A percentile compares a stretch with the other conserved stretches of the same genome.
phyloP scores from a whole-genome alignment of 2,888 invertebrate genomes.

The Gortyna flavago region DNA sequence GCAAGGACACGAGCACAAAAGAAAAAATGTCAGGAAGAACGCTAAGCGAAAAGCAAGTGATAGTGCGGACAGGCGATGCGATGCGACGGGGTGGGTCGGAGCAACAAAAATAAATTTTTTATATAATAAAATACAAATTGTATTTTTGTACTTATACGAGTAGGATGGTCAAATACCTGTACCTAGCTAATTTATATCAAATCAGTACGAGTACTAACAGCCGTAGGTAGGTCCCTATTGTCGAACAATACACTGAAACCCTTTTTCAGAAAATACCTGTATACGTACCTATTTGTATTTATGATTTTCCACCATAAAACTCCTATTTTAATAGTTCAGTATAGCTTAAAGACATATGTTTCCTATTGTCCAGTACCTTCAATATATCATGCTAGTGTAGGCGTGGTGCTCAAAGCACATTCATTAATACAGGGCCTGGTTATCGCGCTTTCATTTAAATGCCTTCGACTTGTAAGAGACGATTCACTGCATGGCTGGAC shows the following conservation, averaged over 20 bases:
- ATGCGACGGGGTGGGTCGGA: not conserved
- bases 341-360: not conserved
- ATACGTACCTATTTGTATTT: not conserved
- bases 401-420: conserved; percentile 61
- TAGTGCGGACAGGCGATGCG: not conserved
- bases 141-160: not conserved
- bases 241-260: not conserved
- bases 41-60: not conserved
- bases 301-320: not conserved
- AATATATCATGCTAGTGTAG: conserved; percentile 44
- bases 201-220: no score
- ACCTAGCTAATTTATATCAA: not conserved
- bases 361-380: not conserved
- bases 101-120: not conserved
- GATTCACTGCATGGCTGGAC: conserved; percentile 59
- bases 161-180: not conserved
- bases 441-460: conserved; percentile 88
- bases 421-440: conserved; percentile 81
- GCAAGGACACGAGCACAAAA: not conserved
- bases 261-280: not conserved
- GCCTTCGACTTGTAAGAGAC: conserved; percentile 82
- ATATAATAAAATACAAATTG: no score
- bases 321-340: not conserved
- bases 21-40: not conserved
- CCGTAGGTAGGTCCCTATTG: not conserved